Conservation (phyloP, 2,113 vertebrate species). For the Glaucidium brasilianum region DNA sequence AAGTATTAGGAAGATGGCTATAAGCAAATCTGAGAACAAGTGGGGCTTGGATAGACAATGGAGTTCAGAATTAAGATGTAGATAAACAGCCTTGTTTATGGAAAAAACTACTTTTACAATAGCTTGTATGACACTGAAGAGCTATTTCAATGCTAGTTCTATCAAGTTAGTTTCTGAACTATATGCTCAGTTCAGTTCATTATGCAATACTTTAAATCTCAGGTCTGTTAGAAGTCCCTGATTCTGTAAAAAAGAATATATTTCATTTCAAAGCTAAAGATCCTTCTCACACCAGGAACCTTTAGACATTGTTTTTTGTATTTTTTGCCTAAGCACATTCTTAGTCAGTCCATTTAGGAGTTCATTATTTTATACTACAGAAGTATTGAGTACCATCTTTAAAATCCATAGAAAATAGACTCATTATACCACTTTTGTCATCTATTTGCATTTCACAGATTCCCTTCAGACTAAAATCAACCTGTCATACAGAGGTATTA, state of each 20-base stretch:
- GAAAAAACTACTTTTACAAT: not conserved
- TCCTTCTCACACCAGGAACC: not conserved
- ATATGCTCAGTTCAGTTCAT: not conserved
- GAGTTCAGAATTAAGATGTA: not conserved
- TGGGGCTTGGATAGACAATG: not conserved
- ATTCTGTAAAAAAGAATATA: not conserved
- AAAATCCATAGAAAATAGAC: not conserved
- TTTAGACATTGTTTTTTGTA: not conserved
- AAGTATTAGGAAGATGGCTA: not conserved
- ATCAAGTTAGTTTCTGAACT: not conserved
- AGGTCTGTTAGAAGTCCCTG: not conserved
- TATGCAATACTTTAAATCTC: not conserved
- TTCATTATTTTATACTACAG: not conserved
- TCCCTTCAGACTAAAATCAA: not conserved
- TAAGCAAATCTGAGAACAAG: not conserved
- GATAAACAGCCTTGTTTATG: not conserved
- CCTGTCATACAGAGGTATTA: not conserved
- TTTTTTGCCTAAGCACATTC: not conserved
- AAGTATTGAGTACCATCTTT: not conserved
- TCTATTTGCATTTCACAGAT: not conserved
- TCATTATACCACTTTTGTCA: not conserved
- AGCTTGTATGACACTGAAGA: not conserved
- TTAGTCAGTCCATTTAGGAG: not conserved
- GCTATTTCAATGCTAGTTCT: not conserved
- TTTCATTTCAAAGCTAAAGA: not conserved